These are phyloP conservation scores for Forbesichthys agassizii DNA, from an alignment of 2,113 vertebrate species.

Conservation along the genomic window DNA sequence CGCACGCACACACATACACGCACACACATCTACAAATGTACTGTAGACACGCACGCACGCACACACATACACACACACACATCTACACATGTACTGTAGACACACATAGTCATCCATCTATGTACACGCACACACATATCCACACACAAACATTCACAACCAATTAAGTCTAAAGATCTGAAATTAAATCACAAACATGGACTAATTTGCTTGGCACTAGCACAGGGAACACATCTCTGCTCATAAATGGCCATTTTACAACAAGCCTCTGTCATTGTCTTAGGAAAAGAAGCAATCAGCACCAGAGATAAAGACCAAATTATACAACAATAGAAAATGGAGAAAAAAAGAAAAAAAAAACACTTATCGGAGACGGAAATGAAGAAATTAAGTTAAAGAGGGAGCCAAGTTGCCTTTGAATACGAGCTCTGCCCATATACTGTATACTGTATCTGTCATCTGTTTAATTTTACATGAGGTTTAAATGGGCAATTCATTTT, in stretches of 20 bases:
- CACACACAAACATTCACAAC: neutral
- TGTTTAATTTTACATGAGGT: constrained; percentile 51
- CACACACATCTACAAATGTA: neutral
- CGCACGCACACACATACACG: constrained; percentile 4
- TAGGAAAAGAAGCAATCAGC: constrained; percentile 51
- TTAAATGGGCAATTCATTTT: constrained; percentile 52
- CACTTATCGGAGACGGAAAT: neutral
- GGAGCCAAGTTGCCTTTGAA: constrained; percentile 24
- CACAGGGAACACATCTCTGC: constrained; percentile 30
- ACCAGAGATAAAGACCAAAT: constrained; percentile 56
- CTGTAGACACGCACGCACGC: neutral
- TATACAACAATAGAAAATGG: constrained; percentile 19
- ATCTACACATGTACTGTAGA: neutral
- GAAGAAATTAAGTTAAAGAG: neutral
- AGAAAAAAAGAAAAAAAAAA: constrained; percentile 23
- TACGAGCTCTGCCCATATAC: constrained; percentile 27
- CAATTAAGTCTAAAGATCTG: constrained; percentile 61
- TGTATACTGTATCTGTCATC: constrained; percentile 30
- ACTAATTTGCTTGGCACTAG: constrained; percentile 47
- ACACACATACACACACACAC: constrained; percentile 3
- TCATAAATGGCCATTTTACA: constrained; percentile 34
- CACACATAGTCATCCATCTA: neutral
- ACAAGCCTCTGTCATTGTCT: constrained; percentile 53
- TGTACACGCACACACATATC: neutral
- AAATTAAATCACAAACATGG: constrained; percentile 61